Conservation (phyloP, 2,113 vertebrate genomes). For the zebrafish (Danio rerio) region GRCz12tu NC_133190.1:46153001-46153500, state of each 20-base stretch:
- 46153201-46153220: neutral
- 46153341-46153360: too few species aligned
- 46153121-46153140: constrained; percentile 55
- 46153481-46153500: too few species aligned
- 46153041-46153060: neutral
- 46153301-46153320: too few species aligned
- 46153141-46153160: constrained; percentile 50
- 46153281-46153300: neutral
- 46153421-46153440: too few species aligned
- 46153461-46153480: too few species aligned
- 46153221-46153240: neutral
- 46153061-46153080: constrained; percentile 31
- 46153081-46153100: constrained; percentile 52
- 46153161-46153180: constrained; percentile 28
- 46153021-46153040: constrained; percentile 22
- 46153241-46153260: neutral
- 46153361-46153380: too few species aligned
- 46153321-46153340: too few species aligned
- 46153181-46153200: constrained; percentile 7
- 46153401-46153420: too few species aligned
- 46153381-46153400: too few species aligned
- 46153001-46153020: constrained; percentile 42
- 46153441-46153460: too few species aligned
- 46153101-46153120: constrained; percentile 51
- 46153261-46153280: neutral